Conservation (phyloP, 2,797 vertebrate species). For the Limnodromus scolopaceus region DNA sequence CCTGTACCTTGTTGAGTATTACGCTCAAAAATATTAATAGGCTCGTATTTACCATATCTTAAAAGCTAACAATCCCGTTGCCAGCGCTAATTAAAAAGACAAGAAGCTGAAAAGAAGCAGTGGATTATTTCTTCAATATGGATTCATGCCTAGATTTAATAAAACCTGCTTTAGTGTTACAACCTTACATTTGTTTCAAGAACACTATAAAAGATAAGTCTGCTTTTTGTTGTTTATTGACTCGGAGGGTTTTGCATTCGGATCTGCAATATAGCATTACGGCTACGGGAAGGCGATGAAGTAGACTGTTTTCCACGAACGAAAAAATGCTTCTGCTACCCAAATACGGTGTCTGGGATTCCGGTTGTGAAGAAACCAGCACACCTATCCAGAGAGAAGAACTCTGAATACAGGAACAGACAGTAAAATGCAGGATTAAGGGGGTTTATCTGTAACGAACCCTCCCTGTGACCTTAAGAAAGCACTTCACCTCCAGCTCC, state of each 20-base stretch:
- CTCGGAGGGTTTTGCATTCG: background rate
- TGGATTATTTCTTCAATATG: conserved; percentile 36
- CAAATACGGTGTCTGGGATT: background rate
- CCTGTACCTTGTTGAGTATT: conserved; percentile 28
- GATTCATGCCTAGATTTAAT: conserved; percentile 58
- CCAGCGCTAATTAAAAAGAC: conserved; percentile 49
- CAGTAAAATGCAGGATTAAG: background rate
- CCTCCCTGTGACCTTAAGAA: background rate
- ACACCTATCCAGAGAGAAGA: background rate
- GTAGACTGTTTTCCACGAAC: background rate
- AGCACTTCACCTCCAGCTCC: background rate
- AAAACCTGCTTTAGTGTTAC: conserved; percentile 31
- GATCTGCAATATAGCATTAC: background rate
- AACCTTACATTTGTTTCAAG: conserved; percentile 8
- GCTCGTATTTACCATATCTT: conserved; percentile 56
- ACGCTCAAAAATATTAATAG: conserved; percentile 58
- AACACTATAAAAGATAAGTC: background rate
- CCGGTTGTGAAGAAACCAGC: background rate
- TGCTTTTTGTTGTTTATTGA: conserved; percentile 44
- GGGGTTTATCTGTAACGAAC: background rate
- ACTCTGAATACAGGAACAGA: background rate
- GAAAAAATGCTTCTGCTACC: background rate
- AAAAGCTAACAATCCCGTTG: conserved; percentile 59
- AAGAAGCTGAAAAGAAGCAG: conserved; percentile 19
- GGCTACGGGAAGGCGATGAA: background rate